phyloP scores from a whole-genome alignment of 2,113 vertebrate genomes.

The Saguinus imperator region DNA sequence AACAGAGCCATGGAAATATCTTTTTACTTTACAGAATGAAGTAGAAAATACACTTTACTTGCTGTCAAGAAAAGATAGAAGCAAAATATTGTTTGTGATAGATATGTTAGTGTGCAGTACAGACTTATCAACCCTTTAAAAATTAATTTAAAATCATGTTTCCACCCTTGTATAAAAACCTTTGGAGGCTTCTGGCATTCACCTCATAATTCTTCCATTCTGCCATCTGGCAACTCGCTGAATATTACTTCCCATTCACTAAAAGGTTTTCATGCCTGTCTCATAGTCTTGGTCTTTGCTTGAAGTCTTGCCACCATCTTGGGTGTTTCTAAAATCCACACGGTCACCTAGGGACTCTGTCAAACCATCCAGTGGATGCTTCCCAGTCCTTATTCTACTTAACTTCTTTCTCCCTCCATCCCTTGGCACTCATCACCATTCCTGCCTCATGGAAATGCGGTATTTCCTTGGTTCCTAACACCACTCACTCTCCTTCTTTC shows the following conservation, averaged over 20 bases:
- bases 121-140: conserved; percentile 7
- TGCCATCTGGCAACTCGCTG: background rate
- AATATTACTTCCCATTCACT: background rate
- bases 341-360: background rate
- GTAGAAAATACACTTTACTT: background rate
- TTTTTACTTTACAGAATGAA: conserved; percentile 2
- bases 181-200: background rate
- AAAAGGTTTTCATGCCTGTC: background rate
- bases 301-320: background rate
- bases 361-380: background rate
- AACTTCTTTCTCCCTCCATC: background rate
- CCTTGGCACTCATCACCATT: background rate
- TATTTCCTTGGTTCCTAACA: background rate
- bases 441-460: background rate
- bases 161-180: background rate
- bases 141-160: conserved; percentile 37
- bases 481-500: background rate
- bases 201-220: background rate
- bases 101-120: background rate
- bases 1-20: background rate
- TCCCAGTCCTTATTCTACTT: background rate
- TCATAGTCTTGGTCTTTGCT: background rate
- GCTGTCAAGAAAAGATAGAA: background rate
- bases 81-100: background rate
- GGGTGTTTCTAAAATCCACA: background rate